phyloP scores from a whole-genome alignment of 2,888 invertebrate species.

The Amiota minor region DNA sequence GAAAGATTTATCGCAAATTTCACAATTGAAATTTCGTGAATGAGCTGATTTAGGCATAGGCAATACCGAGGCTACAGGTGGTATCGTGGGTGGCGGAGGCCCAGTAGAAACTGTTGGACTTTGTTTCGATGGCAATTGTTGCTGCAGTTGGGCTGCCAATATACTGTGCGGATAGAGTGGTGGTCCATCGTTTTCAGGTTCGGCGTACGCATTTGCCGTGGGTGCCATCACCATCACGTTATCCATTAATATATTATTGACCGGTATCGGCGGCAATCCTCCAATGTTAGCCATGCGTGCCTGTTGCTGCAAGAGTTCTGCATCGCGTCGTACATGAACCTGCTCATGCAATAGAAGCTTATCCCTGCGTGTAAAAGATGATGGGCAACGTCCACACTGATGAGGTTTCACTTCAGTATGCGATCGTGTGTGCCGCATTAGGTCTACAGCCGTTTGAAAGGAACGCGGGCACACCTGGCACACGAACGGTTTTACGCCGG shows the following conservation, averaged over 20 bases:
- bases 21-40: constrained; percentile 77
- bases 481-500: constrained; percentile 81
- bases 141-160: constrained; percentile 21
- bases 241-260: not conserved
- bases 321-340: constrained; percentile 74
- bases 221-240: constrained; percentile 1
- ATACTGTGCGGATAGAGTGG: constrained; percentile 9
- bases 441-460: constrained; percentile 81
- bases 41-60: constrained; percentile 23
- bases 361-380: constrained; percentile 81
- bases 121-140: constrained; percentile 29
- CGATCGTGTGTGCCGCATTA: constrained; percentile 79
- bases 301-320: constrained; percentile 54
- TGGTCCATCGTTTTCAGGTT: constrained; percentile 3
- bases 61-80: constrained; percentile 1
- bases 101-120: constrained; percentile 69
- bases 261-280: not conserved
- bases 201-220: not conserved
- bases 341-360: constrained; percentile 81
- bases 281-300: constrained; percentile 31
- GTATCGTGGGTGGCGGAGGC: constrained; percentile 23
- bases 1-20: constrained; percentile 80
- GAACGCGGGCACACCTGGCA: constrained; percentile 83
- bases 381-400: constrained; percentile 79
- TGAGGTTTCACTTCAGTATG: constrained; percentile 81